Evolutionary conservation across 2,888 invertebrate species (phyloP).

Genomic region (Rhaphigaster nebulosa): DNA sequence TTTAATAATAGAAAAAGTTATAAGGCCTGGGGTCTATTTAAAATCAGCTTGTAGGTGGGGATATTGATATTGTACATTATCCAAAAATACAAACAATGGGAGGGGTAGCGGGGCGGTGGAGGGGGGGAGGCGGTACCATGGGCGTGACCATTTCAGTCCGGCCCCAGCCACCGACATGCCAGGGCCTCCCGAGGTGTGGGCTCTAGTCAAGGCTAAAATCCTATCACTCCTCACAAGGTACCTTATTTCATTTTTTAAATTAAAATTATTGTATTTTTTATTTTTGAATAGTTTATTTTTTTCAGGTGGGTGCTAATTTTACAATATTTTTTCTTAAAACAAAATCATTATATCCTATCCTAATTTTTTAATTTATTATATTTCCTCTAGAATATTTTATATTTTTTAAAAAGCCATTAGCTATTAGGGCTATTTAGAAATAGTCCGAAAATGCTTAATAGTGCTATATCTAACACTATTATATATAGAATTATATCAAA

Average conservation of each 20-base stretch:
- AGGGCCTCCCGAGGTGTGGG: conserved; percentile 54
- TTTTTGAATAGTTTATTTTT: background rate
- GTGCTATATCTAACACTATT: no score
- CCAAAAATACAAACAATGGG: conserved; percentile 24
- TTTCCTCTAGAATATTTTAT: no score
- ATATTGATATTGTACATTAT: conserved; percentile 45
- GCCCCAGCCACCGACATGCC: conserved; percentile 57
- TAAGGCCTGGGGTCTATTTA: background rate
- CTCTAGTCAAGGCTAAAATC: conserved; percentile 53
- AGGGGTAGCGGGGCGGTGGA: background rate
- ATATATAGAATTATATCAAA: no score
- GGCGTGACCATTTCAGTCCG: conserved; percentile 41
- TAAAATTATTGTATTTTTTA: background rate
- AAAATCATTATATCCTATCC: no score
- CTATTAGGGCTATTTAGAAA: no score
- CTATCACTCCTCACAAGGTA: conserved; percentile 50
- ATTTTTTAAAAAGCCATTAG: no score
- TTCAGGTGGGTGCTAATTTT: background rate
- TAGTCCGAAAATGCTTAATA: no score
- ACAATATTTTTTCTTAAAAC: no score
- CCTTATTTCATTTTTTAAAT: background rate
- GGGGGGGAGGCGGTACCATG: conserved; percentile 23
- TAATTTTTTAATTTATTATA: no score
- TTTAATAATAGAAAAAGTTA: conserved; percentile 36
- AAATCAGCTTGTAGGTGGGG: background rate